Evolutionary conservation across 2,888 invertebrate species (phyloP), one percentile per base, ranked within the genome.

Genomic region (Caenorhabditis japonica): DNA sequence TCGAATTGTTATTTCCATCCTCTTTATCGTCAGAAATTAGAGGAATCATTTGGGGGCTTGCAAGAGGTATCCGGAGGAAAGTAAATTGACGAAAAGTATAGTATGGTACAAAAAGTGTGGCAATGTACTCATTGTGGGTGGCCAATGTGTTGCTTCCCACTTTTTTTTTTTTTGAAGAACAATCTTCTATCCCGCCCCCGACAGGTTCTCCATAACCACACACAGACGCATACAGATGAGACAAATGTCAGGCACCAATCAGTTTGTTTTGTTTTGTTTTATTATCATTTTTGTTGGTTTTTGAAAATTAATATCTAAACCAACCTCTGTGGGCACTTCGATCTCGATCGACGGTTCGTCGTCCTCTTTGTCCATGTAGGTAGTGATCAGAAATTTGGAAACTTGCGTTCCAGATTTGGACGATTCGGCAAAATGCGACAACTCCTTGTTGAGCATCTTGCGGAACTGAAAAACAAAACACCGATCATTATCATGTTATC

Each of bases 381-480:
- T 99, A 86, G 94, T 94, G 91, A 96, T 96, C 90, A 99, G 95
- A 91, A 95, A 99, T 90, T 97, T 97, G 71, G 97, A 97, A 89
- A 99, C 96, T 91, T 97, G 75, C 13, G 97, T 96, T 88, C 97
- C 97, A 84, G 97, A 96, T 90, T 94, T 95, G 91, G 95, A 96
- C 81, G 96, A 95, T 90, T 97, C 97, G 79, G 97, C 97, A 91
- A 97, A 97, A 90, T 97, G 97, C 88, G 94, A 95, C 88, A 99
- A 91, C 90, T 99, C 97, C 91, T 97, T 94, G 91, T 97, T 97
- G 90, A 99, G 92, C 96, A 99, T 97, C 89, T 96, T 93, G 90
- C 97, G 97, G 92, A 99, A 99, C 97, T 97, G 92, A 70, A 92
- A 92, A 68, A 86, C 88, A 83, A 8, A 53, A 25, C 46, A 21